Conservation (phyloP, 2,797 vertebrate species). For the Denticeps clupeoides region DNA sequence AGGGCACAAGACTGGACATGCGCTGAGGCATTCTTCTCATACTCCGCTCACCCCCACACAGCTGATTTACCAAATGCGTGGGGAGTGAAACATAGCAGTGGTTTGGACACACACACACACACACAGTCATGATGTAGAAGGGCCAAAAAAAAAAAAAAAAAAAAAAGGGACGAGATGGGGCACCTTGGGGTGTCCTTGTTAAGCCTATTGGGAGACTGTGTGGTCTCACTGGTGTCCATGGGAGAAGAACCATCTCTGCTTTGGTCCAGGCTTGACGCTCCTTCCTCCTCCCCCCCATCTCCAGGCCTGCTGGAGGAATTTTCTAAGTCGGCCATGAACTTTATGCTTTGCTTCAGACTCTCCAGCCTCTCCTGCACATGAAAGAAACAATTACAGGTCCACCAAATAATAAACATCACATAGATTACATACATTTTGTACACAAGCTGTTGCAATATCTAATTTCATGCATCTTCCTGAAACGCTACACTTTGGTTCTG, state of each 20-base stretch:
- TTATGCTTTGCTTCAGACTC: conserved; percentile 92
- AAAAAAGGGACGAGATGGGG: neutral
- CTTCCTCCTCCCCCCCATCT: conserved; percentile 59
- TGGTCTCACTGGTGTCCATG: conserved; percentile 57
- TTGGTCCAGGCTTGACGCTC: conserved; percentile 42
- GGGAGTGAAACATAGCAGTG: conserved; percentile 5
- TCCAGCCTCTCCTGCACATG: conserved; percentile 79
- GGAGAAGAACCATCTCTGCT: conserved; percentile 49
- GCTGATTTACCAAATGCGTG: neutral
- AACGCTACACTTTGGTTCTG: neutral
- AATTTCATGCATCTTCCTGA: too few relatives aligned
- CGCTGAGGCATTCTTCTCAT: conserved; percentile 39
- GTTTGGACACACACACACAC: neutral
- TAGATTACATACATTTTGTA: too few relatives aligned
- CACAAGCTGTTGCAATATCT: too few relatives aligned
- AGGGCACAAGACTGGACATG: conserved; percentile 32
- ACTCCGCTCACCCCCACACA: conserved; percentile 22
- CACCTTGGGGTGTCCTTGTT: conserved; percentile 74
- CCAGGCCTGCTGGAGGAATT: conserved; percentile 58
- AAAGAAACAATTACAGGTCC: neutral
- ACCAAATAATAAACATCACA: too few relatives aligned
- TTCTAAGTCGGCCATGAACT: conserved; percentile 90
- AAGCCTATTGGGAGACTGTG: conserved; percentile 59
- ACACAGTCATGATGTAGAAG: too few relatives aligned
- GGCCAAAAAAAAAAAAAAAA: neutral